phyloP scores from a whole-genome alignment of 2,113 vertebrate genomes.

The Mionectes macconnelli region DNA sequence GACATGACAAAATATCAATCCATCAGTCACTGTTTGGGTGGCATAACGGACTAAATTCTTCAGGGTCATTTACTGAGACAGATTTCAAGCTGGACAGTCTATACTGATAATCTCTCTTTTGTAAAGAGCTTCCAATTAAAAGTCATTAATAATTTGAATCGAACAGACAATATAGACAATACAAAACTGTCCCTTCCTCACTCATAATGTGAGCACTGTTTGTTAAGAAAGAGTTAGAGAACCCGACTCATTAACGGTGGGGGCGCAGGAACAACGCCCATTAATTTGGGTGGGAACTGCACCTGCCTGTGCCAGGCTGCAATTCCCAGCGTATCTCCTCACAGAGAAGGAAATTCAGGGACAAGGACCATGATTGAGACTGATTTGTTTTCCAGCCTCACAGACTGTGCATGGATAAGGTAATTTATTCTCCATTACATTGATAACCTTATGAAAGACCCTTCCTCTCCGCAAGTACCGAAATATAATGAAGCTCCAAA shows the following conservation, averaged over 20 bases:
- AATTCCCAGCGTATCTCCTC: not conserved
- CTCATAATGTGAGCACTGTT: conserved; percentile 32
- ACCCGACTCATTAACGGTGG: not conserved
- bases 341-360: not conserved
- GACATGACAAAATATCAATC: conserved; percentile 41
- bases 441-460: not conserved
- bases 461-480: not conserved
- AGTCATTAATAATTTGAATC: conserved; percentile 56
- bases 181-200: not conserved
- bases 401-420: not conserved
- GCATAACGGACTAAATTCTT: conserved; percentile 62
- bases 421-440: not conserved
- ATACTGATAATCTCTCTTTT: conserved; percentile 47
- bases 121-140: conserved; percentile 27
- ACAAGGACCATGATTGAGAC: not conserved
- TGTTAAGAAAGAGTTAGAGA: conserved; percentile 5
- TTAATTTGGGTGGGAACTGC: conserved; percentile 16
- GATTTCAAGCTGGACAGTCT: conserved; percentile 45
- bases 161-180: conserved; percentile 47
- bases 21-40: conserved; percentile 51
- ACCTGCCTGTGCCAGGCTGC: not conserved
- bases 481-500: not conserved
- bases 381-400: conserved; percentile 7
- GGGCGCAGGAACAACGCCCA: not conserved
- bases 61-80: conserved; percentile 53